Evolutionary conservation across 2,113 vertebrate genomes (phyloP).

Genomic region (Ibidorhyncha struthersii): DNA sequence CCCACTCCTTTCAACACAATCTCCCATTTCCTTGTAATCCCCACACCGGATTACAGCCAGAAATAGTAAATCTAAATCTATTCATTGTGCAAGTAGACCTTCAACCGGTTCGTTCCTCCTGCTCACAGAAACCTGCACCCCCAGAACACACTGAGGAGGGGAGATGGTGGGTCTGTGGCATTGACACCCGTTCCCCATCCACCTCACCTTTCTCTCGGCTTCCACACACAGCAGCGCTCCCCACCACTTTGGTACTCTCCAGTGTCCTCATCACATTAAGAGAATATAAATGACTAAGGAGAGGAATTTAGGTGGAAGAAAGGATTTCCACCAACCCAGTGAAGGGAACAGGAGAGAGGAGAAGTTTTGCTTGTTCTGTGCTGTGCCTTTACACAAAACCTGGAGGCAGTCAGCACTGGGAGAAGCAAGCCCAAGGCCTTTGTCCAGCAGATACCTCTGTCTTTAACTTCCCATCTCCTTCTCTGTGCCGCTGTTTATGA

Average conservation of each 20-base stretch:
- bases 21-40: not conserved
- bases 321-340: not conserved
- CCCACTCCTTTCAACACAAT: not conserved
- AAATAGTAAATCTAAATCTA: not conserved
- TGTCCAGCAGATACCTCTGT: not conserved
- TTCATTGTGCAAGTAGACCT: not conserved
- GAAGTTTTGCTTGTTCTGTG: not conserved
- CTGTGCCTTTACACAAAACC: not conserved
- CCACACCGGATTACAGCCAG: not conserved
- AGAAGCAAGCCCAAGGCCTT: not conserved
- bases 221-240: not conserved
- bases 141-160: not conserved
- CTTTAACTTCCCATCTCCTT: not conserved
- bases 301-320: not conserved
- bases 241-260: not conserved
- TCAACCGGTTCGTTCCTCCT: not conserved
- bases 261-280: not conserved
- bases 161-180: not conserved
- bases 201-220: not conserved
- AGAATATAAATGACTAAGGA: not conserved
- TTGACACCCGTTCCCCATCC: not conserved
- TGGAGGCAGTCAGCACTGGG: not conserved
- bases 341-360: not conserved
- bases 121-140: not conserved
- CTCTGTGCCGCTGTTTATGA: slow-evolving; percentile 21